Conservation (phyloP, 2,888 invertebrate genomes). For the Thyatira batis region DNA sequence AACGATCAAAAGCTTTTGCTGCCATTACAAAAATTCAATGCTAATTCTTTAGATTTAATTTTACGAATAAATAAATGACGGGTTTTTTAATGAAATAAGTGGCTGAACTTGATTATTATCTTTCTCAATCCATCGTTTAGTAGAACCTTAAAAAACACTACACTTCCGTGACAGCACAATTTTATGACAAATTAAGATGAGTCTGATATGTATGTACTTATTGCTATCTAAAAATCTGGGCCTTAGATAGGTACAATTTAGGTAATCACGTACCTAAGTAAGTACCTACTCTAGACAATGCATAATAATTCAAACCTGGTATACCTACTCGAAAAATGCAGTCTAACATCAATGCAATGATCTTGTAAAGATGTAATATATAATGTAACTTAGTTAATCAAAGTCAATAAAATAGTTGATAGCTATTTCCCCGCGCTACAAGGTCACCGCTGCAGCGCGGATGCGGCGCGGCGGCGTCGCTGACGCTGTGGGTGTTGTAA, state of each 20-base stretch:
- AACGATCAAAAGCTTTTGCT: constrained; percentile 33
- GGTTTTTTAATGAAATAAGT: constrained; percentile 57
- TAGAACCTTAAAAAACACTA: neutral
- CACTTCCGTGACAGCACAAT: neutral
- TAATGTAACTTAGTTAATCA: neutral
- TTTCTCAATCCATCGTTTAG: constrained; percentile 13
- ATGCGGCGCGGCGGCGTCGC: constrained; percentile 32
- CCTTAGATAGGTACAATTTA: too few relatives aligned
- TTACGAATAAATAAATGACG: constrained; percentile 27
- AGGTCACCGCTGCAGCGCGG: constrained; percentile 47
- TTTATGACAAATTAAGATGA: too few relatives aligned
- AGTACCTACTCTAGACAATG: too few relatives aligned
- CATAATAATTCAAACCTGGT: too few relatives aligned
- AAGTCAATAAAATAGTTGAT: neutral
- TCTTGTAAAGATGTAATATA: neutral
- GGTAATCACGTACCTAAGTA: too few relatives aligned
- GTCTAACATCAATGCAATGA: neutral
- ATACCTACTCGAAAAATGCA: too few relatives aligned
- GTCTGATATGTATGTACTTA: too few relatives aligned
- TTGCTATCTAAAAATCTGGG: too few relatives aligned
- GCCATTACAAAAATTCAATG: constrained; percentile 29
- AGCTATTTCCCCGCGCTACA: constrained; percentile 15
- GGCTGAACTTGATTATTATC: constrained; percentile 40
- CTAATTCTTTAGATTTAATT: constrained; percentile 29
- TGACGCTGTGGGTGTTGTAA: constrained; percentile 58